These are phyloP conservation scores for Typhlichthys subterraneus DNA, from an alignment of 2,797 vertebrate genomes.

Conservation along the genomic window DNA sequence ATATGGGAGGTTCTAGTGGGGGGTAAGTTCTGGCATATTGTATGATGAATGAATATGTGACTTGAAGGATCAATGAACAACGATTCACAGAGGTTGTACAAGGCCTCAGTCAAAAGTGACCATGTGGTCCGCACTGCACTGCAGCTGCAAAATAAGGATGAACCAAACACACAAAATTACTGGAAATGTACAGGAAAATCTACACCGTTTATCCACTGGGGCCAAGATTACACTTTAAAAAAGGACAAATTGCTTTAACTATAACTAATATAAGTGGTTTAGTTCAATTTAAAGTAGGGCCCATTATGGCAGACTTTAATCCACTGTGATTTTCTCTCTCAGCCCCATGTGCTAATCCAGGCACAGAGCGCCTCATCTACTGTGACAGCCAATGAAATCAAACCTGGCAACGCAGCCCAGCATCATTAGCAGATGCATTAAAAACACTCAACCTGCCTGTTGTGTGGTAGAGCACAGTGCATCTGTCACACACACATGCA, in stretches of 20 bases:
- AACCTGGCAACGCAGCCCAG: slow-evolving; percentile 53
- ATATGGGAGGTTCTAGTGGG: neutral
- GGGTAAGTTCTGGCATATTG: neutral
- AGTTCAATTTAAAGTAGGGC: slow-evolving; percentile 64
- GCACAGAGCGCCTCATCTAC: slow-evolving; percentile 36
- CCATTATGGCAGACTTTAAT: slow-evolving; percentile 52
- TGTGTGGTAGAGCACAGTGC: neutral
- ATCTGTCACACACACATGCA: neutral
- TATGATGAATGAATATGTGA: neutral
- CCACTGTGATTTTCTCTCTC: slow-evolving; percentile 14
- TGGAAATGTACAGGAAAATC: slow-evolving; percentile 22
- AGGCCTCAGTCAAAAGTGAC: neutral
- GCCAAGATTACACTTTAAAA: slow-evolving; percentile 47
- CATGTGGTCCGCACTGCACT: too few relatives aligned
- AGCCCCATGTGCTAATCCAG: slow-evolving; percentile 41
- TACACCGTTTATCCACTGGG: slow-evolving; percentile 46
- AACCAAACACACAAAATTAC: slow-evolving; percentile 41
- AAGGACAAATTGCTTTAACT: slow-evolving; percentile 61
- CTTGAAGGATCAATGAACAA: slow-evolving; percentile 24
- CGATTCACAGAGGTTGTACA: slow-evolving; percentile 12
- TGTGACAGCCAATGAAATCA: slow-evolving; percentile 61
- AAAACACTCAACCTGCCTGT: slow-evolving; percentile 11
- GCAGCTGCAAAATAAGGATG: slow-evolving; percentile 57
- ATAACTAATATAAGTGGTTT: slow-evolving; percentile 58
- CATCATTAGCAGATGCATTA: slow-evolving; percentile 58